These are phyloP conservation scores for Anthoptus insignis DNA, from an alignment of 2,888 invertebrate genomes.

Conservation along the genomic window DNA sequence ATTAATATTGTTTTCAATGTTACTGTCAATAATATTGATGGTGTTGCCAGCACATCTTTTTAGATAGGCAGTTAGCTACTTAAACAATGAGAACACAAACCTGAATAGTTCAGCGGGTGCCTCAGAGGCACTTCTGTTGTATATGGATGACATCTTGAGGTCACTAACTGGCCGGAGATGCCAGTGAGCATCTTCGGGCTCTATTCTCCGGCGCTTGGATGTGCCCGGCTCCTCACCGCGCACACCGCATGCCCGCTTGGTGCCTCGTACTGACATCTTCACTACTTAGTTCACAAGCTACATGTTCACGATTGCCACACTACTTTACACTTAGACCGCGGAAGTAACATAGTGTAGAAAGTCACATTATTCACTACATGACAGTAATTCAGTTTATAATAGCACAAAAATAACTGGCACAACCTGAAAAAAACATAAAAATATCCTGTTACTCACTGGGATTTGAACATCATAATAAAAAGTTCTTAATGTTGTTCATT, in stretches of 20 bases:
- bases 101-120: constrained; percentile 95
- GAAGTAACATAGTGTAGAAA: constrained; percentile 82
- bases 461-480: not conserved
- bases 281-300: constrained; percentile 73
- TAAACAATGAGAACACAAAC: constrained; percentile 82
- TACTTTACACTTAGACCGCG: constrained; percentile 83
- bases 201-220: constrained; percentile 79
- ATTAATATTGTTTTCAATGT: too few species aligned
- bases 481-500: not conserved
- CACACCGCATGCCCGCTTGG: constrained; percentile 77
- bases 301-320: constrained; percentile 80
- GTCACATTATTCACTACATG: constrained; percentile 82
- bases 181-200: constrained; percentile 88
- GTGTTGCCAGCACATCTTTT: too few species aligned
- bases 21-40: too few species aligned
- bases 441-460: not conserved
- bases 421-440: constrained; percentile 65
- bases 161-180: constrained; percentile 94
- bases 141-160: constrained; percentile 96
- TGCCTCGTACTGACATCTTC: constrained; percentile 84
- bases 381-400: constrained; percentile 72
- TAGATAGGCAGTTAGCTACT: too few species aligned
- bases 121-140: constrained; percentile 93
- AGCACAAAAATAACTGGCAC: constrained; percentile 55
- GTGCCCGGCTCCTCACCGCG: constrained; percentile 77